These are phyloP conservation scores for Malacoctenus gilli DNA, from an alignment of 2,797 vertebrate species.

Conservation along the genomic window DNA sequence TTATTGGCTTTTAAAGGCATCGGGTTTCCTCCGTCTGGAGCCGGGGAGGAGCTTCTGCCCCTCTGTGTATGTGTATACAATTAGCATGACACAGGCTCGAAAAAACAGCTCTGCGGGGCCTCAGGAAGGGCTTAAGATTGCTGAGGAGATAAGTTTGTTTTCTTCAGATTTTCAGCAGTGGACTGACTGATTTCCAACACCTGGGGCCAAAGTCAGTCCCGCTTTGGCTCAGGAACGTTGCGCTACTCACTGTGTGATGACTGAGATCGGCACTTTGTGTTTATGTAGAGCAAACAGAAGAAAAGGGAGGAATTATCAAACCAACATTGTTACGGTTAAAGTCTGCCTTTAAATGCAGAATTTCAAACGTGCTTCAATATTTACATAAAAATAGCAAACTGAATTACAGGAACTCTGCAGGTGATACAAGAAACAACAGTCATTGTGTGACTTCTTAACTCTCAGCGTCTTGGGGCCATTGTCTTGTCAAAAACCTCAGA, in stretches of 20 bases:
- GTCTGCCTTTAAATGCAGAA: too few species aligned
- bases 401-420: too few species aligned
- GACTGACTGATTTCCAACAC: conserved; percentile 54
- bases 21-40: conserved; percentile 77
- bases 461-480: neutral
- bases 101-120: conserved; percentile 47
- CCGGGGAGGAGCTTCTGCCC: conserved; percentile 64
- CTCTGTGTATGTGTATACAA: conserved; percentile 38
- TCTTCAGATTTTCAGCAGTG: conserved; percentile 53
- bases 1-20: conserved; percentile 82
- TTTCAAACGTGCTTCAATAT: too few species aligned
- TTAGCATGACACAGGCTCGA: conserved; percentile 60
- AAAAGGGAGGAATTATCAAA: too few species aligned
- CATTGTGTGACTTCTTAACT: too few species aligned
- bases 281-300: too few species aligned
- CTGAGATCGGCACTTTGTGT: conserved; percentile 5
- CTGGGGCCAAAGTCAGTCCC: conserved; percentile 52
- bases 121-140: conserved; percentile 70
- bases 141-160: conserved; percentile 64
- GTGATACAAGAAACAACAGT: too few species aligned
- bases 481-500: neutral
- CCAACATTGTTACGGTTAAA: too few species aligned
- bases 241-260: conserved; percentile 25
- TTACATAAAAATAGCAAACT: too few species aligned
- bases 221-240: conserved; percentile 20